A percentile compares a stretch with the other conserved stretches of the same genome.
These are phyloP conservation scores for Argyresthia albistria DNA, from an alignment of 2,888 invertebrate species.

Conservation along the genomic window DNA sequence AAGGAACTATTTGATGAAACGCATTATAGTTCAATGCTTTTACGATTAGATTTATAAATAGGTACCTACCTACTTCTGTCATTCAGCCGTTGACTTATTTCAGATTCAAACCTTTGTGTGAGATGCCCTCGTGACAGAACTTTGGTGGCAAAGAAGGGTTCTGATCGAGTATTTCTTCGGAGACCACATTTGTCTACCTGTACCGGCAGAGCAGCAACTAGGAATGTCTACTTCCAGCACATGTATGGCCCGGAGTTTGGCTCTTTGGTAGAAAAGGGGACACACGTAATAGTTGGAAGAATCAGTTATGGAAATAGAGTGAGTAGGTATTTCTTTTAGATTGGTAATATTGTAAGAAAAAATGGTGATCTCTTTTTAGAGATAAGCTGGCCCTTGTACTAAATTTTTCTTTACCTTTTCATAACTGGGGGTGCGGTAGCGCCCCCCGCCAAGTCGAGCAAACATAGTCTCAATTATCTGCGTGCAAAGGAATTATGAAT, in stretches of 20 bases:
- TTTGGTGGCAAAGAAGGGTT: conserved; percentile 42
- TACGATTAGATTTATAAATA: no score
- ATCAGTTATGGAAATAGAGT: conserved; percentile 41
- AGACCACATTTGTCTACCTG: conserved; percentile 40
- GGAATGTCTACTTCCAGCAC: conserved; percentile 31
- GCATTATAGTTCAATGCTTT: no score
- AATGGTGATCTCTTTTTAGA: no score
- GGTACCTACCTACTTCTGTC: no score
- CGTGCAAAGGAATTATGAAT: no score
- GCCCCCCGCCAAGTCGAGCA: no score
- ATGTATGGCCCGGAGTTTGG: conserved; percentile 56
- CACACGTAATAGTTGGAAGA: conserved; percentile 43
- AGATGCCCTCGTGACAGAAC: conserved; percentile 57
- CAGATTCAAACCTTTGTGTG: conserved; percentile 33
- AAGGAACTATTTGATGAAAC: no score
- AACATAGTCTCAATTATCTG: no score
- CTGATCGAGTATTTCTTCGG: conserved; percentile 39
- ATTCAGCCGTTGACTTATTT: conserved; percentile 8
- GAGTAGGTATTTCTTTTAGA: conserved; percentile 11
- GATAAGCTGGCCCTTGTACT: no score
- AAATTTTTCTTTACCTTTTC: no score
- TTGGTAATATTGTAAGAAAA: no score
- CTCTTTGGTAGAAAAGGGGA: conserved; percentile 43
- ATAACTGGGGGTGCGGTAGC: no score
- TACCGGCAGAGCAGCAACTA: conserved; percentile 32